phyloP scores from a whole-genome alignment of 2,888 invertebrate genomes.

The Augiades crinisus region DNA sequence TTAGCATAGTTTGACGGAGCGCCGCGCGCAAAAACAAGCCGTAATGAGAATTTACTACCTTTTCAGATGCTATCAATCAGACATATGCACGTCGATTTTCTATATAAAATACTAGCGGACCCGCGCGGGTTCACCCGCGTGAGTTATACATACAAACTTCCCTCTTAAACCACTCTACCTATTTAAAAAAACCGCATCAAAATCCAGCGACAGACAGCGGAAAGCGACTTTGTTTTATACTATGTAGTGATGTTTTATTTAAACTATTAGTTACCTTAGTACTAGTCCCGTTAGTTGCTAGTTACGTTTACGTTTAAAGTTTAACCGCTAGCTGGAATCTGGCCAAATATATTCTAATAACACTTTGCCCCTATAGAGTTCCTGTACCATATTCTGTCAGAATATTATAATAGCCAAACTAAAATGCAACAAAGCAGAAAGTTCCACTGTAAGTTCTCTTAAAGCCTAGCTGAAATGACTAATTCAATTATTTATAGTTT shows the following conservation, averaged over 20 bases:
- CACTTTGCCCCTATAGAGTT: neutral
- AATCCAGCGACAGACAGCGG: too few species aligned
- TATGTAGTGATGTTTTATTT: too few species aligned
- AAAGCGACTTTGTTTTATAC: too few species aligned
- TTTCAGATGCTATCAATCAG: too few species aligned
- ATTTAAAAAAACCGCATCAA: too few species aligned
- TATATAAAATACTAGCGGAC: too few species aligned
- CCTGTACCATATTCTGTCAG: neutral
- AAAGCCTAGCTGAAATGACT: slow-evolving; percentile 6
- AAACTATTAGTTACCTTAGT: too few species aligned
- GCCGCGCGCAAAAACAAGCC: slow-evolving; percentile 38
- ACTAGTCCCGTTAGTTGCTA: slow-evolving; percentile 35
- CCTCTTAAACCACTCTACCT: too few species aligned
- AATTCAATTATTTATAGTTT: slow-evolving; percentile 11
- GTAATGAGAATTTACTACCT: slow-evolving; percentile 63
- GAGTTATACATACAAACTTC: too few species aligned
- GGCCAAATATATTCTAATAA: slow-evolving; percentile 20
- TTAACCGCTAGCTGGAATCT: slow-evolving; percentile 12
- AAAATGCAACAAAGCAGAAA: slow-evolving; percentile 10
- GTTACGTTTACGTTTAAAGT: slow-evolving; percentile 28
- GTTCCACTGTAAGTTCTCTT: neutral
- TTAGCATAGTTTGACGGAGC: slow-evolving; percentile 68
- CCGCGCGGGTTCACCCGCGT: too few species aligned
- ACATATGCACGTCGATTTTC: too few species aligned
- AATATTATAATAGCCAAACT: slow-evolving; percentile 3